These are phyloP conservation scores for Pantala flavescens DNA, from an alignment of 1,140 invertebrate genomes.

Conservation along the genomic window DNA sequence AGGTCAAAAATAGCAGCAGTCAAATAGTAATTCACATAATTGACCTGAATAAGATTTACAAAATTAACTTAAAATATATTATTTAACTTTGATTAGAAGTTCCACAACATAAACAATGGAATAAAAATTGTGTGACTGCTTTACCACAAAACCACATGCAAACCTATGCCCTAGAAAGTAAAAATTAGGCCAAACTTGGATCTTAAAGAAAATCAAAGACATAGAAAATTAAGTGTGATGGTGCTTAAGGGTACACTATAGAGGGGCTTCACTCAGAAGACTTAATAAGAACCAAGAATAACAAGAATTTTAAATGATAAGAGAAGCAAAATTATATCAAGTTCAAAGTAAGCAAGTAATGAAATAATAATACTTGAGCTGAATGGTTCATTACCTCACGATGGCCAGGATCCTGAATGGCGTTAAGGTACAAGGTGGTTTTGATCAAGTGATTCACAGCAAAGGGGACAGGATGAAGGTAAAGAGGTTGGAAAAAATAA, in stretches of 20 bases:
- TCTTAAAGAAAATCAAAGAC: background rate
- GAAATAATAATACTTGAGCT: conserved; percentile 16
- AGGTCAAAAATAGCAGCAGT: no score
- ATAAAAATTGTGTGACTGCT: background rate
- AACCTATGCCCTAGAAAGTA: background rate
- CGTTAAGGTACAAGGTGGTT: background rate
- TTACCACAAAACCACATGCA: conserved; percentile 11
- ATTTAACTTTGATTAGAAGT: no score
- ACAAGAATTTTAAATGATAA: background rate
- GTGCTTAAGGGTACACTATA: no score
- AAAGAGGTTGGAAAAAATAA: background rate
- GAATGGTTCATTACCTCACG: conserved; percentile 39
- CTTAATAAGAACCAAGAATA: no score
- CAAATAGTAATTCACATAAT: no score
- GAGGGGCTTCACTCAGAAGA: no score
- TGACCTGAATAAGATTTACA: no score
- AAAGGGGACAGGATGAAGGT: background rate
- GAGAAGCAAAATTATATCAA: conserved; percentile 14
- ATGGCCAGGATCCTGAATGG: conserved; percentile 44
- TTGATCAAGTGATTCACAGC: background rate
- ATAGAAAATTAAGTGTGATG: background rate
- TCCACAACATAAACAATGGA: no score
- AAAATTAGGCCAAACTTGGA: background rate
- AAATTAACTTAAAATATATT: no score
- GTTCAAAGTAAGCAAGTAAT: conserved; percentile 11